Conservation (phyloP, 2,888 invertebrate species). For the Phanerotoma sp. region DNA sequence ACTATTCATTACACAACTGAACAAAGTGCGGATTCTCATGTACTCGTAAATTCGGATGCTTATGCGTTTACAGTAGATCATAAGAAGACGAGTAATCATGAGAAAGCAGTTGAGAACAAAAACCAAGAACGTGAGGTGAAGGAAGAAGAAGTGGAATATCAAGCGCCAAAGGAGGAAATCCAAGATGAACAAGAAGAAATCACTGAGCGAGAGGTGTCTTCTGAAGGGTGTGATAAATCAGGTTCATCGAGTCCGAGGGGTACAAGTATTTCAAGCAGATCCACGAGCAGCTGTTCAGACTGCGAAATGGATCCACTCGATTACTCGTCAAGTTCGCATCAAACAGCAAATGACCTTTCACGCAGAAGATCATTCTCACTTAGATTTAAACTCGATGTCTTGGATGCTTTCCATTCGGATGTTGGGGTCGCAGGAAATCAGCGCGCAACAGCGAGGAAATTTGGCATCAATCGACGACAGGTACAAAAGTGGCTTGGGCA, state of each 20-base stretch:
- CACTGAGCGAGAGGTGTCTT: slow-evolving; percentile 21
- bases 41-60: slow-evolving; percentile 37
- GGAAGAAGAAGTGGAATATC: slow-evolving; percentile 17
- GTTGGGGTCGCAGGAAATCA: slow-evolving; percentile 58
- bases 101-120: slow-evolving; percentile 32
- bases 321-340: slow-evolving; percentile 34
- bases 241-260: slow-evolving; percentile 46
- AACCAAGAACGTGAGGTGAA: slow-evolving; percentile 9
- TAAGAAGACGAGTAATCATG: slow-evolving; percentile 37
- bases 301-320: slow-evolving; percentile 50
- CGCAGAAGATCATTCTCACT: slow-evolving; percentile 58
- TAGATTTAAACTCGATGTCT: slow-evolving; percentile 58
- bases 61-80: slow-evolving; percentile 39
- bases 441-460: slow-evolving; percentile 59
- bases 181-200: slow-evolving; percentile 20
- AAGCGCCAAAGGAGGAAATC: slow-evolving; percentile 24
- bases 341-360: slow-evolving; percentile 36
- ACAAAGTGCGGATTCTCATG: slow-evolving; percentile 38
- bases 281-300: slow-evolving; percentile 49
- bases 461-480: slow-evolving; percentile 59
- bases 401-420: slow-evolving; percentile 59
- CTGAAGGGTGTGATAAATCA: slow-evolving; percentile 15
- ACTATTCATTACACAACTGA: slow-evolving; percentile 42
- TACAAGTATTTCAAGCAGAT: slow-evolving; percentile 40
- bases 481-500: slow-evolving; percentile 61